A percentile compares a stretch with the other conserved stretches of the same genome.
Conservation (phyloP, 2,888 invertebrate species). For the Therioaphis trifolii region DNA sequence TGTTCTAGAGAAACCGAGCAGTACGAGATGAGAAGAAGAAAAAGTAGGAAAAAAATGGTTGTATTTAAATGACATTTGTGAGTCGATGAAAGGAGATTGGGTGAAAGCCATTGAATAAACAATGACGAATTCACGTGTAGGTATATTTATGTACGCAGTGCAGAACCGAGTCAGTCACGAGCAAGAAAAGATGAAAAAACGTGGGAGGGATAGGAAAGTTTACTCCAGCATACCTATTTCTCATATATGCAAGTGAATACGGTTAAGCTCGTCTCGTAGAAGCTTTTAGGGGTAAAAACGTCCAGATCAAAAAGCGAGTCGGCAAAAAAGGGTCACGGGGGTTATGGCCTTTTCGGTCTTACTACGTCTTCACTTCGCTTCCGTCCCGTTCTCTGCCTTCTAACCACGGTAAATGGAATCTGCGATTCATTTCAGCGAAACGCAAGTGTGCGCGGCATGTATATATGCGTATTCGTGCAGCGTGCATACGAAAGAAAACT, state of each 20-base stretch:
- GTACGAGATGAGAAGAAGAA: not conserved
- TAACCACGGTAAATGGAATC: not conserved
- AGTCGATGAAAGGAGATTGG: slow-evolving; percentile 7
- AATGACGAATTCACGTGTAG: slow-evolving; percentile 8
- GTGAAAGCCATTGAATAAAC: slow-evolving; percentile 17
- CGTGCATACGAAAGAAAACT: not conserved
- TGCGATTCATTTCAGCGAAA: not conserved
- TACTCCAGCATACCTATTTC: not conserved
- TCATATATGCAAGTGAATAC: not conserved
- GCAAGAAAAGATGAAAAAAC: not conserved
- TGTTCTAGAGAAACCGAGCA: too few relatives aligned
- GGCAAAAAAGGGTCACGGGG: not conserved
- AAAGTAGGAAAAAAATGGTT: not conserved
- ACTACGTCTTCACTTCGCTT: not conserved
- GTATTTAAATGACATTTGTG: not conserved
- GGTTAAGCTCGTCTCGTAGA: not conserved
- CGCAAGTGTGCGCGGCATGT: too few relatives aligned
- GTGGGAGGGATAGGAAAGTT: not conserved
- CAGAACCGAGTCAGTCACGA: not conserved
- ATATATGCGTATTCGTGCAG: too few relatives aligned
- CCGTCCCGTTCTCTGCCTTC: too few relatives aligned
- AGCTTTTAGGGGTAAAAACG: slow-evolving; percentile 26
- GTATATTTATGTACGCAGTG: not conserved
- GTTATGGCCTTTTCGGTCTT: slow-evolving; percentile 25
- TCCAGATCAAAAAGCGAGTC: slow-evolving; percentile 20